phyloP scores from a whole-genome alignment of 2,113 vertebrate species.

The Trogon surrucura region DNA sequence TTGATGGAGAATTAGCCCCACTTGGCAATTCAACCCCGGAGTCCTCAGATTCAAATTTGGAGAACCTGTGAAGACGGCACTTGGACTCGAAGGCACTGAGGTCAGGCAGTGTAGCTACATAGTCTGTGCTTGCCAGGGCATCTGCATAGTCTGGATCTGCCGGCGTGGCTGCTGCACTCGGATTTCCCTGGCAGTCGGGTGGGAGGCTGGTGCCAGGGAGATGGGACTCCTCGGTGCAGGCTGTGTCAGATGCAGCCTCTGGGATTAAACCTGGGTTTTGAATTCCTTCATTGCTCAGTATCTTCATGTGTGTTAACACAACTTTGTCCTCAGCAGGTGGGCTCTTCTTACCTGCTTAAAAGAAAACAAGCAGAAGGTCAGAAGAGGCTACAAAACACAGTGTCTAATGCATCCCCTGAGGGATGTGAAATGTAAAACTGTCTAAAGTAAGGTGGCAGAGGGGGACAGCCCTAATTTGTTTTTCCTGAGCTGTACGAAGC shows the following conservation, averaged over 20 bases:
- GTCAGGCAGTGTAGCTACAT: conserved; percentile 68
- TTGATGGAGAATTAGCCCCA: conserved; percentile 85
- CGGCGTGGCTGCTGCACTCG: fast-evolving
- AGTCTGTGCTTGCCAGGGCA: conserved; percentile 42
- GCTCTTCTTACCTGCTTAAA: conserved; percentile 79
- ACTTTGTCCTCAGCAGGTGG: conserved; percentile 78
- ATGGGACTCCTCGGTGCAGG: not conserved
- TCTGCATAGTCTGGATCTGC: not conserved
- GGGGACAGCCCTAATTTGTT: not conserved
- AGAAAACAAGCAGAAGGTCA: not conserved
- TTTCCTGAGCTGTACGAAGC: not conserved
- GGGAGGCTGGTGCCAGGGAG: not conserved
- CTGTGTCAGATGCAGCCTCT: conserved; percentile 38
- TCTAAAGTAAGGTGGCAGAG: not conserved
- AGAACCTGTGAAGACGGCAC: conserved; percentile 71
- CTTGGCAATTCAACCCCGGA: conserved; percentile 87
- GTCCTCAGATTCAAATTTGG: conserved; percentile 89
- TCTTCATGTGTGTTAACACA: conserved; percentile 87
- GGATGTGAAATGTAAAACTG: not conserved
- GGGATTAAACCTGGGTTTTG: conserved; percentile 57
- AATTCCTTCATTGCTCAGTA: conserved; percentile 75
- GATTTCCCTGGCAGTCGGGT: not conserved
- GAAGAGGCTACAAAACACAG: not conserved
- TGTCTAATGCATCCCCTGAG: not conserved
- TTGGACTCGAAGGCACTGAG: conserved; percentile 30